Evolutionary conservation across 2,797 vertebrate species (phyloP), one percentile per base, ranked within the genome.

Genomic region (Coregonus suidteri): DNA sequence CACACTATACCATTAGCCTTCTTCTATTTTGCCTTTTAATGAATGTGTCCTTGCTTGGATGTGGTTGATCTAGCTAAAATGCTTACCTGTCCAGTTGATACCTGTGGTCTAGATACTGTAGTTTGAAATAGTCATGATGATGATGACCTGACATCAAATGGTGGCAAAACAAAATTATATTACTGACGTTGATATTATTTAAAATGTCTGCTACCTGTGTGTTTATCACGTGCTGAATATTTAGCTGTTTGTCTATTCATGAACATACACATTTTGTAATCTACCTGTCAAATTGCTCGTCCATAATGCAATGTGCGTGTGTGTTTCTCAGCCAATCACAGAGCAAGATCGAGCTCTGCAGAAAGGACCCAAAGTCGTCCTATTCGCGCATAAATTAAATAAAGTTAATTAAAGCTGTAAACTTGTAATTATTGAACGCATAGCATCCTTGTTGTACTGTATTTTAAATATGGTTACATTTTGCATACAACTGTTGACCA

Each of bases 321-420:
- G 1, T 64, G 18, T 35, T 6, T 68, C 7, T 89, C 67, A 80
- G 77, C 87, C 82, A 87, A 88, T 89, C 81, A 87, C 51, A 75
- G 52, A 34, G 3, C 68, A 30, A 71, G 53, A 37, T 65, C 11
- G 7, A 6, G 34, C n/a, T 70, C 9, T 2, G 9, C 30, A 51
- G 3, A 1, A 85, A 85, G 75, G 83, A 75, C 84, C 76, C 4
- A 6, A 14, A 0, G 20, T 0, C 20, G 4, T 0, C 70, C 1
- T 7, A 16, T 34, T 0, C 16, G 1, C 75, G 81, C 86, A 81
- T 84, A 70, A 75, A 7, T 71, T 1, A 31, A 82, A 85, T 37
- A 41, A 75, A 74, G 1, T 20, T 0, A 4, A 0, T 6, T 30
- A 2, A 51, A 20, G 13, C 11, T 51, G 15, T 73, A 54, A 20